phyloP scores from a whole-genome alignment of 2,797 vertebrate genomes.

The Nyctibius grandis region DNA sequence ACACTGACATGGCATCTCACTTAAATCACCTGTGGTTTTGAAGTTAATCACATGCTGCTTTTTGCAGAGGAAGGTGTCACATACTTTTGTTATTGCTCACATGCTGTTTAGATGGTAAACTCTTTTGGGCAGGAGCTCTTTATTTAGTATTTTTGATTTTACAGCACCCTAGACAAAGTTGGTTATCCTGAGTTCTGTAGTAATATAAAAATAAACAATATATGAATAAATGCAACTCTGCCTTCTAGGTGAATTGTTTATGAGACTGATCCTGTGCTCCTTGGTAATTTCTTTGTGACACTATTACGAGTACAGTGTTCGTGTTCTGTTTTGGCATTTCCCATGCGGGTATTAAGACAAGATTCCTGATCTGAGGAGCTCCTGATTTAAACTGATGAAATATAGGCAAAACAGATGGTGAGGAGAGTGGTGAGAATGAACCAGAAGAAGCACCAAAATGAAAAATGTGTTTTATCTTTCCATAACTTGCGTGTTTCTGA shows the following conservation, averaged over 20 bases:
- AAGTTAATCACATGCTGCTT: neutral
- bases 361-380: neutral
- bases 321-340: neutral
- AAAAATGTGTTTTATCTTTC: neutral
- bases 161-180: neutral
- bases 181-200: neutral
- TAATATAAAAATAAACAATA: neutral
- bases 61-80: neutral
- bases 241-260: neutral
- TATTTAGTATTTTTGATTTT: neutral
- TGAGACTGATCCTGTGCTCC: neutral
- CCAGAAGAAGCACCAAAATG: neutral
- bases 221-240: neutral
- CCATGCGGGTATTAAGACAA: neutral
- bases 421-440: neutral
- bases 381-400: neutral
- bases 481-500: neutral
- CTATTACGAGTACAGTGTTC: neutral
- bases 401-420: neutral
- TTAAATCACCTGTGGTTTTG: neutral
- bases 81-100: neutral
- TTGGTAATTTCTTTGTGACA: neutral
- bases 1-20: neutral
- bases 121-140: neutral
- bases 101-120: neutral